Base-by-base conservation (phyloP, 2,113 vertebrate species). In the Atlantisia rogersi region DNA sequence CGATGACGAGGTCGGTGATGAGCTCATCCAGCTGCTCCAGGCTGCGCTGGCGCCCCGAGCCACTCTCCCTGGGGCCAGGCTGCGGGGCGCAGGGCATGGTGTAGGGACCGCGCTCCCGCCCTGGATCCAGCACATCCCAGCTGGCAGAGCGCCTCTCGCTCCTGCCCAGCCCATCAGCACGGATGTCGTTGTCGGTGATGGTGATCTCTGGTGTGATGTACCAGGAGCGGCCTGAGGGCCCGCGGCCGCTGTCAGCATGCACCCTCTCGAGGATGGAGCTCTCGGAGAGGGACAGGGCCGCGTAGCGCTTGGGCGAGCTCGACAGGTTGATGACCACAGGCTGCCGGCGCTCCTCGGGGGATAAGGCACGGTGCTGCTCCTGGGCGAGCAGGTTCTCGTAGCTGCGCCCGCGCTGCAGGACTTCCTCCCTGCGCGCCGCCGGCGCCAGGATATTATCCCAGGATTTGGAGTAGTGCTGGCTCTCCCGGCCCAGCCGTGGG, bases 161-260 rank as follows among this genome's bases (percentile, higher is more conserved):
- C 35, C 97, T 97, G 80, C 98, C 97, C 71, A 90, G 94, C 76
- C 98, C 98, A 0, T 98, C 98, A 2, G 98, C 94, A 5, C 98
- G 98, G 88, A 99, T 97, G 91, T 99, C 99, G 4, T 99, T 99
- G 97, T 99, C 99, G 0, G 99, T 99, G 96, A 99, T 99, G 83
- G 99, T 99, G 95, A 99, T 99, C 97, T 99, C 99, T 0, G 99
- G 99, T 0, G 99, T 99, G 71, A 99, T 98, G 19, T 98, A 99
- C 99, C 99, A 99, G 44, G 98, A 98, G 12, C 98, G 98, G 67
- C 98, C 98, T 1, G 93, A 95, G 55, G 85, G 55, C 26, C 97
- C 98, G 5, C 97, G 98, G 86, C 98, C 97, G 0, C 98, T 94
- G 2, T 98, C 98, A 0, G 87, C 92, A 0, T 98, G 98, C 39